Percentiles rank a stretch among this genome's conserved stretches.
Evolutionary conservation across 2,113 vertebrate species (phyloP).

Genomic region (Malurus elegans): DNA sequence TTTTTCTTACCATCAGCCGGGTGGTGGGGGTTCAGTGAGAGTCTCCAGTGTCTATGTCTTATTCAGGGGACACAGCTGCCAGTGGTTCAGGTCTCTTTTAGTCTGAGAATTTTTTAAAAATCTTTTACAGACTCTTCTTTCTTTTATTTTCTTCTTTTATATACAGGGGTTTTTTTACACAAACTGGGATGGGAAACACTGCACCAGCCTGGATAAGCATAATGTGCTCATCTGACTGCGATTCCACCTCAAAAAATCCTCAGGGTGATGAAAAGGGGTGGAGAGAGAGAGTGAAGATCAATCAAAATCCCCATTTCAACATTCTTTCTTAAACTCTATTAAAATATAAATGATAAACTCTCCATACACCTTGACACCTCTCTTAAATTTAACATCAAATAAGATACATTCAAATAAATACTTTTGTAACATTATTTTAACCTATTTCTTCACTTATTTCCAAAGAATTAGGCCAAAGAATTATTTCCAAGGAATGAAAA

Average conservation of each 20-base stretch:
- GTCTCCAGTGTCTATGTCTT: background rate
- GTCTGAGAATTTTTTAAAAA: background rate
- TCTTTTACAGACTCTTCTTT: background rate
- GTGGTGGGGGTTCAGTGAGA: background rate
- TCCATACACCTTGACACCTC: background rate
- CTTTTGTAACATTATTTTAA: background rate
- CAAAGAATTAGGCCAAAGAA: background rate
- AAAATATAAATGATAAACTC: background rate
- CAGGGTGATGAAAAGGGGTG: background rate
- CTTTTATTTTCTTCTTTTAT: background rate
- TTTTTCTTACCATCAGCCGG: background rate
- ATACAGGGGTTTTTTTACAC: background rate
- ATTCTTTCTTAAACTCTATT: background rate
- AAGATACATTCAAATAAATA: background rate
- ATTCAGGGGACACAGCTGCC: background rate
- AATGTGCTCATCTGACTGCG: background rate
- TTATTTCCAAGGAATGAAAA: background rate
- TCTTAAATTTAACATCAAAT: background rate
- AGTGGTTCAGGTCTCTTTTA: background rate
- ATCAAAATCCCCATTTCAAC: background rate
- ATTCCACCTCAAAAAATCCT: background rate
- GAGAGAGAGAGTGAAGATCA: background rate
- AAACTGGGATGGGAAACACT: background rate
- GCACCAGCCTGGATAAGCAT: background rate
- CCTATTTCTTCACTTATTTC: background rate